Percentiles rank a stretch among this genome's conserved stretches.
Conservation (phyloP, 2,113 vertebrate species). For the Amia ocellicauda region DNA sequence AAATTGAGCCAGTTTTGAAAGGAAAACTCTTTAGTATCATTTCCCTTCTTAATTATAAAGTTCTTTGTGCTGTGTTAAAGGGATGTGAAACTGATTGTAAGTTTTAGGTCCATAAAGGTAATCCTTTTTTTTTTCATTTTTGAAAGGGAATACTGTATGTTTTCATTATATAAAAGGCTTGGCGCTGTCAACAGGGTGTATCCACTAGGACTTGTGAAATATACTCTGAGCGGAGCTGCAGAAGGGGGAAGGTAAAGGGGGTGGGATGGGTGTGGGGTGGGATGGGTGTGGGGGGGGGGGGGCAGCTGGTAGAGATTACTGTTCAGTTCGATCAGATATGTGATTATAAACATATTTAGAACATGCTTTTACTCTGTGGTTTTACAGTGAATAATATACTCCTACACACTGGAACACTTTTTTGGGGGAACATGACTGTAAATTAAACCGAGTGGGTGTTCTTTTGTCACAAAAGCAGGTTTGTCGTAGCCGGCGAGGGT, state of each 20-base stretch:
- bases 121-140: conserved; percentile 38
- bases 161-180: conserved; percentile 60
- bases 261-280: conserved; percentile 34
- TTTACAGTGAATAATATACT: background rate
- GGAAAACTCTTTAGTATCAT: conserved; percentile 58
- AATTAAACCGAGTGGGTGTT: conserved; percentile 44
- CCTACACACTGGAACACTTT: background rate
- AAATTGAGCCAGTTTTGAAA: conserved; percentile 54
- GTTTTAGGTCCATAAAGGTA: conserved; percentile 33
- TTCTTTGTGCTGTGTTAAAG: conserved; percentile 47
- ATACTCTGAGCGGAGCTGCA: conserved; percentile 45
- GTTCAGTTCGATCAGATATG: conserved; percentile 52
- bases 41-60: conserved; percentile 61
- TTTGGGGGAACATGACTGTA: conserved; percentile 32
- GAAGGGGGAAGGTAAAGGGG: conserved; percentile 46
- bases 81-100: conserved; percentile 50
- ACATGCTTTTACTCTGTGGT: background rate
- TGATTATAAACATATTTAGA: conserved; percentile 51
- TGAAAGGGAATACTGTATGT: conserved; percentile 59
- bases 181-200: conserved; percentile 59
- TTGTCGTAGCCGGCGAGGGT: conserved; percentile 44
- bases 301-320: conserved; percentile 63
- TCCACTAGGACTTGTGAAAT: conserved; percentile 48
- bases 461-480: conserved; percentile 54
- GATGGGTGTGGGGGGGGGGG: conserved; percentile 45